phyloP scores from a whole-genome alignment of 2,797 vertebrate species.

The Oceanodroma leucorhoa region DNA sequence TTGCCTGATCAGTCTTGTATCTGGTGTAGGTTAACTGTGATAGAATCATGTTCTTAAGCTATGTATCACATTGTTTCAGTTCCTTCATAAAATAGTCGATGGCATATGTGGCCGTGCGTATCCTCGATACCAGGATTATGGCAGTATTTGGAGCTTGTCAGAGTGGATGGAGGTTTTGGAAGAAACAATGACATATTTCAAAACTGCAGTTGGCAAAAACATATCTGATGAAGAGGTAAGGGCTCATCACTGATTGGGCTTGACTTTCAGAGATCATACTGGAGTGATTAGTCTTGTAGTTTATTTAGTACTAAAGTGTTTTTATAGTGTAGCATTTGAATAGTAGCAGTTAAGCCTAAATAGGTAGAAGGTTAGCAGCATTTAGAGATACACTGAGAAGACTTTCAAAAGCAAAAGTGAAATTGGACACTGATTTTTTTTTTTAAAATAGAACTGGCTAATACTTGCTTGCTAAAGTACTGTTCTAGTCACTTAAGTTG shows the following conservation, averaged over 20 bases:
- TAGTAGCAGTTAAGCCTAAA: neutral
- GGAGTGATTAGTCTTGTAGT: neutral
- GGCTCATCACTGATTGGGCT: neutral
- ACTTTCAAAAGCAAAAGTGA: neutral
- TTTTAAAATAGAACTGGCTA: neutral
- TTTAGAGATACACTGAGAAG: neutral
- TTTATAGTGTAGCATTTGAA: neutral
- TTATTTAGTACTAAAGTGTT: neutral
- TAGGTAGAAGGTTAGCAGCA: neutral
- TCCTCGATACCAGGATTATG: slow-evolving; percentile 81
- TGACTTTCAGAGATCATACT: neutral
- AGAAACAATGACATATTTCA: slow-evolving; percentile 74
- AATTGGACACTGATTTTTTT: neutral
- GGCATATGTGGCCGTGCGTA: slow-evolving; percentile 86
- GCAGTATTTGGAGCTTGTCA: slow-evolving; percentile 78
- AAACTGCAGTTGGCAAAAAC: slow-evolving; percentile 76
- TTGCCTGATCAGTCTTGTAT: fast-evolving
- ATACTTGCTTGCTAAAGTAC: neutral
- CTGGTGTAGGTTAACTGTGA: neutral
- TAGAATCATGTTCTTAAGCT: neutral
- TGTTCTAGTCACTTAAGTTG: neutral
- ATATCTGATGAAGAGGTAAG: slow-evolving; percentile 84
- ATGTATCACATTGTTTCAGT: slow-evolving; percentile 55
- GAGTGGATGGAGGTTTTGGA: slow-evolving; percentile 85
- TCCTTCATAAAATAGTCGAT: slow-evolving; percentile 88